A percentile compares a stretch with the other conserved stretches of the same genome.
These are phyloP conservation scores for Nipponacmea schrenckii DNA, from an alignment of 2,888 invertebrate species.

Conservation along the genomic window DNA sequence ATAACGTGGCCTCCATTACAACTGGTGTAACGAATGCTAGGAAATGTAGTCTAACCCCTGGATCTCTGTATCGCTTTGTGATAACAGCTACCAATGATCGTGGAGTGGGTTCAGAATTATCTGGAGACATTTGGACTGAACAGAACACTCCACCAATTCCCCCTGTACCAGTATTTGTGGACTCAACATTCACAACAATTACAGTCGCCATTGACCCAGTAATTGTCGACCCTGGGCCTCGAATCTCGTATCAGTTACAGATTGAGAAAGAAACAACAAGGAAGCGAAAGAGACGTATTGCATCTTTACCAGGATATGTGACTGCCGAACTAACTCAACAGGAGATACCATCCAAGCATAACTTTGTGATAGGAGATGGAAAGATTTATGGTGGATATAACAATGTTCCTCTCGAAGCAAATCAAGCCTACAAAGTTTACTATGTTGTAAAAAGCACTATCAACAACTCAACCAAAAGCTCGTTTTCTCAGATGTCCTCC, in stretches of 20 bases:
- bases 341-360: conserved; percentile 72
- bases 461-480: conserved; percentile 75
- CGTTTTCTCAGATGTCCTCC: conserved; percentile 71
- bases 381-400: conserved; percentile 79
- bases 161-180: conserved; percentile 75
- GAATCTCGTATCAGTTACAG: conserved; percentile 78
- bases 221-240: conserved; percentile 81
- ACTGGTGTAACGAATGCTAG: neutral
- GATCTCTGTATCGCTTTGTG: conserved; percentile 80
- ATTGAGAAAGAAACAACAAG: conserved; percentile 72
- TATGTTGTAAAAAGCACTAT: conserved; percentile 79
- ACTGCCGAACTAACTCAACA: conserved; percentile 80
- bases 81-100: conserved; percentile 74
- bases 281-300: conserved; percentile 63
- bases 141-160: conserved; percentile 79
- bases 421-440: conserved; percentile 75
- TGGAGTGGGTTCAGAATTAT: conserved; percentile 72
- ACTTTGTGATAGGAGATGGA: conserved; percentile 83
- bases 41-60: conserved; percentile 75
- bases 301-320: conserved; percentile 68
- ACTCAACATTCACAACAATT: conserved; percentile 75
- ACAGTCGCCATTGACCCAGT: conserved; percentile 77
- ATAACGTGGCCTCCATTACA: neutral
- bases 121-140: conserved; percentile 75
- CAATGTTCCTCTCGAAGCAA: conserved; percentile 79